Percentiles rank a stretch among this genome's conserved stretches.
These are phyloP conservation scores for Patella pellucida DNA, from an alignment of 2,888 invertebrate species.

Conservation along the genomic window DNA sequence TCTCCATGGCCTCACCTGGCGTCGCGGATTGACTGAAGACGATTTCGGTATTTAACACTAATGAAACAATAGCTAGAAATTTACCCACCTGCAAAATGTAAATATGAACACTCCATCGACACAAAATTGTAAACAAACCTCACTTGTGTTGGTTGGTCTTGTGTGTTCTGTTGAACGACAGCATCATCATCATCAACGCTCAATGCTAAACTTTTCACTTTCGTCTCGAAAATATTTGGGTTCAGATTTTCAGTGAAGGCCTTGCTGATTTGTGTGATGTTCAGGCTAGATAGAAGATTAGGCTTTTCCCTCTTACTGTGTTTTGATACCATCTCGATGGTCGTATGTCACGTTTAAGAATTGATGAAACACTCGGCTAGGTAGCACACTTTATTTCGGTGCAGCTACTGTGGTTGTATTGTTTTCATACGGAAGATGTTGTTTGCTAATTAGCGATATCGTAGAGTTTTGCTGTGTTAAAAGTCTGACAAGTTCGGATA, in stretches of 20 bases:
- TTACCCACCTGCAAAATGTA: constrained; percentile 10
- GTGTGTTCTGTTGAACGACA: constrained; percentile 6
- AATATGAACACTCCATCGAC: background rate
- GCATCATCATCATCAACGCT: background rate
- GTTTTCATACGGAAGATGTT: no score
- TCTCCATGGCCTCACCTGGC: constrained; percentile 3
- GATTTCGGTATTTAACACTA: constrained; percentile 3
- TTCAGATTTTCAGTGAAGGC: background rate
- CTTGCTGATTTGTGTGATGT: background rate
- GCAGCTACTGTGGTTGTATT: no score
- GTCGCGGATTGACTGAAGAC: background rate
- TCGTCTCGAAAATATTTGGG: background rate
- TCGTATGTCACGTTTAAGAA: background rate
- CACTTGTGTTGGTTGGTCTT: background rate
- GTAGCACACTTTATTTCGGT: no score
- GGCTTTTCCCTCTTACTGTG: constrained; percentile 1
- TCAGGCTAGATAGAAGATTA: background rate
- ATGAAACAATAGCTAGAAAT: constrained; percentile 10
- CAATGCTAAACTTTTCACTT: constrained; percentile 6
- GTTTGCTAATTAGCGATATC: no score
- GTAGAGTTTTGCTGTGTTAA: no score
- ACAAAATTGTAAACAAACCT: constrained; percentile 4
- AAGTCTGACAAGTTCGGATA: no score
- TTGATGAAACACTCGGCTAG: no score
- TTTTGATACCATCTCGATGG: background rate